A percentile compares a stretch with the other conserved stretches of the same genome.
These are phyloP conservation scores for Griposia aprilina DNA, from an alignment of 2,888 invertebrate species.

Conservation along the genomic window DNA sequence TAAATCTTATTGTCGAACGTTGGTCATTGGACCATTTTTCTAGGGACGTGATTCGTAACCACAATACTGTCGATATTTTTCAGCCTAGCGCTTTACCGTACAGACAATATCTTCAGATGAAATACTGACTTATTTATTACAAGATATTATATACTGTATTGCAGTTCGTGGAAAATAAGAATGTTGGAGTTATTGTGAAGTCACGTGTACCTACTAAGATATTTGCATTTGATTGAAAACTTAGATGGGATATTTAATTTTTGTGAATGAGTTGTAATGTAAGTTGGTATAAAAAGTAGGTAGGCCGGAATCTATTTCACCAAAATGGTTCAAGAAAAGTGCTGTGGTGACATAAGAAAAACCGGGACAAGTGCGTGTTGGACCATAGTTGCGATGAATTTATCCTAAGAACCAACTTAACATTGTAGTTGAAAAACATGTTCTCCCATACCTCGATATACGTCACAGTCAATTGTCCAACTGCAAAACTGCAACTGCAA, in stretches of 20 bases:
- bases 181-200: neutral
- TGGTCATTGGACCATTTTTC: conserved; percentile 51
- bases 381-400: neutral
- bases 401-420: neutral
- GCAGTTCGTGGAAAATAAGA: neutral
- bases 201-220: neutral
- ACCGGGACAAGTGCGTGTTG: neutral
- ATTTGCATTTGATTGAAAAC: conserved; percentile 8
- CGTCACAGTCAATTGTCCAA: neutral
- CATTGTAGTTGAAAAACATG: neutral
- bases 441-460: neutral
- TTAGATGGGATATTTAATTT: neutral
- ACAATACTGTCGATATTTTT: conserved; percentile 33
- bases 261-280: neutral
- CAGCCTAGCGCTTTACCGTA: conserved; percentile 25
- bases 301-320: neutral
- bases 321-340: neutral
- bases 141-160: conserved; percentile 9
- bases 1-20: conserved; percentile 24
- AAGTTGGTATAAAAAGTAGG: neutral
- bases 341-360: neutral
- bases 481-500: too few species aligned
- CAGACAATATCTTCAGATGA: conserved; percentile 40
- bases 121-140: conserved; percentile 52
- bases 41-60: conserved; percentile 49